These are phyloP conservation scores for Cactoblastis cactorum DNA, from an alignment of 2,888 invertebrate genomes.

Conservation along the genomic window DNA sequence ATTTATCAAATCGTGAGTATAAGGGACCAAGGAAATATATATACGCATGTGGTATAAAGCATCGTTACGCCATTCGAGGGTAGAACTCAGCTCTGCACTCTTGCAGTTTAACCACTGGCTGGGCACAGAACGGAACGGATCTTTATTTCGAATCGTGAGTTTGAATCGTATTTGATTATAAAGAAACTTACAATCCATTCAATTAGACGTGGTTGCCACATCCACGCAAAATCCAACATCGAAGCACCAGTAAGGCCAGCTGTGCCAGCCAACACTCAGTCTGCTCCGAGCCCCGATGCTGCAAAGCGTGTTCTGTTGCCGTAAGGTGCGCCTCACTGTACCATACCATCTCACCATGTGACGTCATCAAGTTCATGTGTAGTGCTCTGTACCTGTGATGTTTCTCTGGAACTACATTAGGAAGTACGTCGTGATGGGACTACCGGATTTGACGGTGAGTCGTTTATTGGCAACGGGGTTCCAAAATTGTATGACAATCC, in stretches of 20 bases:
- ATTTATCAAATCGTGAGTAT: too few species aligned
- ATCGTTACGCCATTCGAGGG: too few species aligned
- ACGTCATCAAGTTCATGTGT: slow-evolving; percentile 25
- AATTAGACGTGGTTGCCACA: slow-evolving; percentile 29
- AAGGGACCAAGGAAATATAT: too few species aligned
- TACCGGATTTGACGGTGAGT: slow-evolving; percentile 73
- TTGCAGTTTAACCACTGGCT: too few species aligned
- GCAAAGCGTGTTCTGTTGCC: slow-evolving; percentile 71
- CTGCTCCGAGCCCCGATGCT: slow-evolving; percentile 65
- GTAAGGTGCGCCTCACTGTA: slow-evolving; percentile 51
- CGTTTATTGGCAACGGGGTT: neutral
- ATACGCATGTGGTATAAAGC: too few species aligned
- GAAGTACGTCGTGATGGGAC: slow-evolving; percentile 62
- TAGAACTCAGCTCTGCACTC: too few species aligned
- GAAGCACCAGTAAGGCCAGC: slow-evolving; percentile 20
- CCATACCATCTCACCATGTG: slow-evolving; percentile 28
- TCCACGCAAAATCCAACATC: slow-evolving; percentile 28
- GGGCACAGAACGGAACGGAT: too few species aligned
- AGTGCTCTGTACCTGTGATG: slow-evolving; percentile 62
- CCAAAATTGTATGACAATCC: neutral
- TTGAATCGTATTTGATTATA: too few species aligned
- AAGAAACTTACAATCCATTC: too few species aligned
- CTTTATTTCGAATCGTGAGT: too few species aligned
- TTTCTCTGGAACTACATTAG: slow-evolving; percentile 63
- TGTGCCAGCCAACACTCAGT: slow-evolving; percentile 24